A percentile compares a stretch with the other conserved stretches of the same genome.
Evolutionary conservation across 1,140 invertebrate species (phyloP).

Genomic region (Lerema accius): DNA sequence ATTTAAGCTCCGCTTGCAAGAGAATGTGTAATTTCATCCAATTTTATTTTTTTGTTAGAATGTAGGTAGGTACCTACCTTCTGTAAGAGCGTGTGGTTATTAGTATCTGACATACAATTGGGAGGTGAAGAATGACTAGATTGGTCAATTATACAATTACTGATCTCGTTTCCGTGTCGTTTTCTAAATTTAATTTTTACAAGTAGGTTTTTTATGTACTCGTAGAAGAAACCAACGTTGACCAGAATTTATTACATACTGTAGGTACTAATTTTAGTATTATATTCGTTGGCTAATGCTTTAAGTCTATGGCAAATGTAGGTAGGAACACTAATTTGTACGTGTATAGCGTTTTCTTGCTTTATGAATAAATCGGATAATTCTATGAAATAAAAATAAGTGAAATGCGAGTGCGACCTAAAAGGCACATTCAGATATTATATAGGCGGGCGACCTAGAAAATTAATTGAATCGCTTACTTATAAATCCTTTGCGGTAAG

Average conservation of each 20-base stretch:
- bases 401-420: no score
- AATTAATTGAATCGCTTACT: not conserved
- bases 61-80: slow-evolving; percentile 24
- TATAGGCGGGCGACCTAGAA: no score
- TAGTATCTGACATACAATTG: slow-evolving; percentile 31
- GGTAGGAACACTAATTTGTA: no score
- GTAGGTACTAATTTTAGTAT: no score
- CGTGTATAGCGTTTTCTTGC: no score
- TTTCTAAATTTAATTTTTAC: slow-evolving; percentile 27
- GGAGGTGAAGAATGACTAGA: slow-evolving; percentile 40
- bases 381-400: no score
- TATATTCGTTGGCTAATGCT: no score
- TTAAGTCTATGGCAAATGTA: no score
- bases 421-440: no score
- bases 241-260: no score
- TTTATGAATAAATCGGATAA: no score
- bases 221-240: no score
- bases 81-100: slow-evolving; percentile 39
- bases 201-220: slow-evolving; percentile 7
- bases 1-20: slow-evolving; percentile 47
- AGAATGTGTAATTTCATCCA: slow-evolving; percentile 66
- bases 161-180: slow-evolving; percentile 36
- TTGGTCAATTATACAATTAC: slow-evolving; percentile 51
- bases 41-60: slow-evolving; percentile 50
- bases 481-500: slow-evolving; percentile 6